Evolutionary conservation across 2,888 invertebrate species (phyloP), one percentile per base, ranked within the genome.

Genomic region (Eudasyphora cyanicolor): DNA sequence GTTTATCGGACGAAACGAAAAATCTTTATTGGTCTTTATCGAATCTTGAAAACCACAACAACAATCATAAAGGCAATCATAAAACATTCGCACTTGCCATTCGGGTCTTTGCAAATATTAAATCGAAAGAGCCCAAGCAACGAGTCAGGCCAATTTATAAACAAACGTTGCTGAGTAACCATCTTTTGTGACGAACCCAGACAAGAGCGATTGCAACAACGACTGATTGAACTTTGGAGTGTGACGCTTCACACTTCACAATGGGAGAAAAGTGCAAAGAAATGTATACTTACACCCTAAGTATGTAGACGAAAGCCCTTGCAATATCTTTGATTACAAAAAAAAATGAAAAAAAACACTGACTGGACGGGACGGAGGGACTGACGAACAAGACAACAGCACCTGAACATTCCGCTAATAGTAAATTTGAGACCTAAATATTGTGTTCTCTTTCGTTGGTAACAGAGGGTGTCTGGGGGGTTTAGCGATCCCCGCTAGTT

Each of bases 211-310:
- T 67, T 80, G 32, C 24, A 67, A 67, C n/a, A n/a, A n/a, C n/a
- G n/a, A n/a, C n/a, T n/a, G n/a, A n/a, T 24, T 82, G 82, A 75
- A 80, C 83, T 83, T 83, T 80, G 75, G 42, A 78, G 35, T 80
- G 70, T 83, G 83, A 83, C 83, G 83, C 76, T 42, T 54, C 62
- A 14, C 38, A 29, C 12, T n/a, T n/a, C n/a, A n/a, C 27, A 19
- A 19, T 57, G 3, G 27, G 14, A 14, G 57, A 27, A 12, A 32
- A 7, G 54, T 5, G 29, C 7, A 57, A 27, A 57, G 57, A 60
- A 60, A n/a, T 29, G n/a, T 1, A 57, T 10, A 54, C 3, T 24
- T n/a, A 27, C 27, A 21, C 54, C n/a, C n/a, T n/a, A 21, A 21
- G 2, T 8, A 54, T 24, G 24, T 54, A 54, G n/a, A 54, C 7